Percentiles rank a stretch among this genome's conserved stretches.
These are phyloP conservation scores for Squalus acanthias DNA, from an alignment of 2,797 vertebrate species.

Conservation along the genomic window DNA sequence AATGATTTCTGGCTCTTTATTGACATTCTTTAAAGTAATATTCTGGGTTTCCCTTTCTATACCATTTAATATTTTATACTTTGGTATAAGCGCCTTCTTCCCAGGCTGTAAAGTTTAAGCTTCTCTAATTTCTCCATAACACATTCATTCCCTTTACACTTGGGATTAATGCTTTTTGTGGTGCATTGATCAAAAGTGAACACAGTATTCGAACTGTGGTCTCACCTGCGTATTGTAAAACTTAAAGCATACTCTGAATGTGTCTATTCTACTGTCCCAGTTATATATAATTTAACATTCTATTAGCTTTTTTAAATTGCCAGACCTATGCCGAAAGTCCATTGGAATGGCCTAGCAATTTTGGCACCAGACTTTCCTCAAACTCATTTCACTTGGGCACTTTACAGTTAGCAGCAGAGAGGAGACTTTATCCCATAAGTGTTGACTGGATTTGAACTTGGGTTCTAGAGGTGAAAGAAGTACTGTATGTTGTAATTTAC, in stretches of 20 bases:
- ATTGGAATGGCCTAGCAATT: too few species aligned
- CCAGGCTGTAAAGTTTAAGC: not conserved
- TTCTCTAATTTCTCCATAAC: not conserved
- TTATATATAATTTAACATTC: not conserved
- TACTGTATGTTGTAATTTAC: not conserved
- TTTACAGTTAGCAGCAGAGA: not conserved
- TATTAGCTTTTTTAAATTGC: not conserved
- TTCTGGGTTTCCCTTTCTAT: not conserved
- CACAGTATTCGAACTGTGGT: not conserved
- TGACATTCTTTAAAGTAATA: not conserved
- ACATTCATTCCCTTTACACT: not conserved
- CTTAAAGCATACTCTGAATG: not conserved
- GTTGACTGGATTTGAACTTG: not conserved
- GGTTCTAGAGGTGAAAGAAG: not conserved
- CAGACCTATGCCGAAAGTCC: not conserved
- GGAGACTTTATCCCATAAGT: not conserved
- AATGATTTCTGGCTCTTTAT: not conserved
- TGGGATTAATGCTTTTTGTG: not conserved
- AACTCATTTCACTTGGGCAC: not conserved
- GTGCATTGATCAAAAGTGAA: not conserved
- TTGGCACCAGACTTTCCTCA: not conserved
- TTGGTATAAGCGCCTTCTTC: not conserved
- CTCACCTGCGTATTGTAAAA: not conserved
- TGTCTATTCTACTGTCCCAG: not conserved
- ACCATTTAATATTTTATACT: not conserved